Conservation (phyloP, 2,113 vertebrate genomes). For the Prietella phreatophila region DNA sequence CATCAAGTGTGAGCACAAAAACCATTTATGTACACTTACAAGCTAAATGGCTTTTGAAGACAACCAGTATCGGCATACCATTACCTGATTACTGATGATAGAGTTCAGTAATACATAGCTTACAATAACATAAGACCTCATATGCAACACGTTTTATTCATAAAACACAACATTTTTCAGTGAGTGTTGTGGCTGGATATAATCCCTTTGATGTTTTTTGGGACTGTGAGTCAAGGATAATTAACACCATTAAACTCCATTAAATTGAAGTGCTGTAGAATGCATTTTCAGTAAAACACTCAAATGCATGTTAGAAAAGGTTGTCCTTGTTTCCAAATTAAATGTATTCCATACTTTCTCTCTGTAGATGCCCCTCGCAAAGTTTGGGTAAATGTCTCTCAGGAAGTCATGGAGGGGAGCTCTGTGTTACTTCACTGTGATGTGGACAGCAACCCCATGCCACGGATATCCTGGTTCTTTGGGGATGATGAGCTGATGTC, state of each 20-base stretch:
- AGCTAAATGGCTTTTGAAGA: not conserved
- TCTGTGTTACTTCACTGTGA: slow-evolving; percentile 80
- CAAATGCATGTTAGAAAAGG: not conserved
- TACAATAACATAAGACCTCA: not conserved
- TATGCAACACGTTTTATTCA: not conserved
- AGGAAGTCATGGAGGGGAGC: slow-evolving; percentile 83
- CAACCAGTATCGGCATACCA: not conserved
- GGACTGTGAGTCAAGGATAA: not conserved
- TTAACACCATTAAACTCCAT: not conserved
- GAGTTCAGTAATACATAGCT: not conserved
- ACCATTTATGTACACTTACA: not conserved
- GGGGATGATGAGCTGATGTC: slow-evolving; percentile 75
- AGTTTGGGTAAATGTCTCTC: slow-evolving; percentile 81
- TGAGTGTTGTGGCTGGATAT: not conserved
- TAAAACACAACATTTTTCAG: not conserved
- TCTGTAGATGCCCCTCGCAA: slow-evolving; percentile 74
- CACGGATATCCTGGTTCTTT: slow-evolving; percentile 81
- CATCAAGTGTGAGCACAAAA: slow-evolving; percentile 80
- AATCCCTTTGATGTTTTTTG: not conserved
- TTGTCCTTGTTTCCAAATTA: not conserved
- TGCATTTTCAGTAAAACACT: not conserved
- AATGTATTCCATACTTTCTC: not conserved
- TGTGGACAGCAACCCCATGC: slow-evolving; percentile 83
- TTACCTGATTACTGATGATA: not conserved
- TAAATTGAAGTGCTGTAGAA: not conserved